phyloP scores from a whole-genome alignment of 2,113 vertebrate species.

The Muntiacus reevesi region DNA sequence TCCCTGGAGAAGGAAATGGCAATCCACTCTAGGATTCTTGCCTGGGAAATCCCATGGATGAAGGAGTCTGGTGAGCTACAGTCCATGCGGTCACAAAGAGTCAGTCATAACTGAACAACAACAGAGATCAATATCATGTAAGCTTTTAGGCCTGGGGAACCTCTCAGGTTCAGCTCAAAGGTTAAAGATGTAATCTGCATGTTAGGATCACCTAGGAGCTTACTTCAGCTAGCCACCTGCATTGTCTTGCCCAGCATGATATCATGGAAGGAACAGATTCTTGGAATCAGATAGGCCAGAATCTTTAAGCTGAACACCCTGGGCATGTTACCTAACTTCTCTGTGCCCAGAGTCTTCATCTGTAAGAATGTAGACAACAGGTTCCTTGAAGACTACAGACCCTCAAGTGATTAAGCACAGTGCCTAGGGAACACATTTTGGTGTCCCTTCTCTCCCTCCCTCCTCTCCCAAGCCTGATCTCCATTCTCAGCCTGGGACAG shows the following conservation, averaged over 20 bases:
- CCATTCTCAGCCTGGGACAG: background rate
- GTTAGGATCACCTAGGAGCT: background rate
- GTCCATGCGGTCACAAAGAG: background rate
- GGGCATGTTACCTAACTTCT: background rate
- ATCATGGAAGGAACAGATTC: background rate
- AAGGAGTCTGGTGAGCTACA: background rate
- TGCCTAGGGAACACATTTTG: background rate
- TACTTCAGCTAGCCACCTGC: background rate
- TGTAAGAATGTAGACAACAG: background rate
- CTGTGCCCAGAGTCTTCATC: background rate
- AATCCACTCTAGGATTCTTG: background rate
- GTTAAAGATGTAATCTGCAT: background rate
- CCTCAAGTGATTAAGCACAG: background rate
- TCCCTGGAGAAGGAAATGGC: background rate
- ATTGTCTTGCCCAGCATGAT: background rate
- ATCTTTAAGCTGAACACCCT: background rate
- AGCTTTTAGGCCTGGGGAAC: background rate
- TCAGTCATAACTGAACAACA: background rate
- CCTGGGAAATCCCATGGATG: background rate
- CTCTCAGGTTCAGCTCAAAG: background rate
- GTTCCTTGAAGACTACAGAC: background rate
- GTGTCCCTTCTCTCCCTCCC: background rate
- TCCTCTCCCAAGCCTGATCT: background rate
- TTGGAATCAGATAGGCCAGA: background rate
- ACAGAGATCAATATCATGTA: background rate